Conservation (phyloP, 2,797 vertebrate species). For the Galaxias olidus region DNA sequence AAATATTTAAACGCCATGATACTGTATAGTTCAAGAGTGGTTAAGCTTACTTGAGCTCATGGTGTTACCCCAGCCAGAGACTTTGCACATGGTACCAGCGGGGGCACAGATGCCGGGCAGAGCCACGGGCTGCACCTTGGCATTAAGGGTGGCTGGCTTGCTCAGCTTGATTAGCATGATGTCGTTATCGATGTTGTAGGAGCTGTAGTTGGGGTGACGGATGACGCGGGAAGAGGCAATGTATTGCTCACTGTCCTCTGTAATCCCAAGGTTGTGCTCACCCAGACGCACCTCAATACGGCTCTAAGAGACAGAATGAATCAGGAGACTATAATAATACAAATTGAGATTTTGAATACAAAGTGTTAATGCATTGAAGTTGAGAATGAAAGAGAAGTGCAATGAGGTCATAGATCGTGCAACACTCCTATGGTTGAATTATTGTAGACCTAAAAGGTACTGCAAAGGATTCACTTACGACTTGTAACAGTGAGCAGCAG, state of each 20-base stretch:
- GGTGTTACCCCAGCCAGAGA: slow-evolving; percentile 79
- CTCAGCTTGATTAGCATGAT: slow-evolving; percentile 81
- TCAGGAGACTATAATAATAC: not conserved
- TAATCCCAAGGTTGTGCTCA: slow-evolving; percentile 54
- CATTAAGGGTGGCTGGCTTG: slow-evolving; percentile 59
- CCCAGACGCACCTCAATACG: slow-evolving; percentile 65
- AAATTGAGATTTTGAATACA: not conserved
- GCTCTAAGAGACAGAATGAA: slow-evolving; percentile 4
- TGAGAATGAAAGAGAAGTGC: too few relatives aligned
- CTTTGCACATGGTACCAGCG: slow-evolving; percentile 66
- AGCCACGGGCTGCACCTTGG: slow-evolving; percentile 61
- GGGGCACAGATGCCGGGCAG: slow-evolving; percentile 64
- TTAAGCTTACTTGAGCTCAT: slow-evolving; percentile 50
- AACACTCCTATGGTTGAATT: not conserved
- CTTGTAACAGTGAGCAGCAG: slow-evolving; percentile 51
- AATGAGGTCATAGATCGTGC: too few relatives aligned
- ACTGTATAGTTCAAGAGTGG: not conserved
- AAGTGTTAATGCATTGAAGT: not conserved
- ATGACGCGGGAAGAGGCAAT: slow-evolving; percentile 65
- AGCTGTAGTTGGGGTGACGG: slow-evolving; percentile 55
- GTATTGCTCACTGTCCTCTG: slow-evolving; percentile 60
- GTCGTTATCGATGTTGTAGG: slow-evolving; percentile 68
- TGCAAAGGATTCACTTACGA: slow-evolving; percentile 30
- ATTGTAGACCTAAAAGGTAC: not conserved
- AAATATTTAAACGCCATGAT: not conserved